These are phyloP conservation scores for Dromas ardeola DNA, from an alignment of 2,113 vertebrate genomes.

Conservation along the genomic window DNA sequence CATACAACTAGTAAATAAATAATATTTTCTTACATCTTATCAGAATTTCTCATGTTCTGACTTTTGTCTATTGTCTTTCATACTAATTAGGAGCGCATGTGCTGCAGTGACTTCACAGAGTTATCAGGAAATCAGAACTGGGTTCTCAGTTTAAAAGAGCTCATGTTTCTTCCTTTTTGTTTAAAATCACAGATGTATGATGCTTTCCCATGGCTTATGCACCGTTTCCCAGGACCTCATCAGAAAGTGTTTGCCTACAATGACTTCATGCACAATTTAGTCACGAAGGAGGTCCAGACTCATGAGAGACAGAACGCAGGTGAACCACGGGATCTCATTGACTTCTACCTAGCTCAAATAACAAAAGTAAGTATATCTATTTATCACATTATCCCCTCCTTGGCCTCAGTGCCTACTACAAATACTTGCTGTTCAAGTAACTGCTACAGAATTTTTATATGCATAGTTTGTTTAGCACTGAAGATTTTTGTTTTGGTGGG, in stretches of 20 bases:
- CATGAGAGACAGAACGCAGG: not conserved
- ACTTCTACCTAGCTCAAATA: constrained; percentile 67
- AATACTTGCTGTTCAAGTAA: not conserved
- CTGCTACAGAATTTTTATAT: not conserved
- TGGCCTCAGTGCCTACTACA: not conserved
- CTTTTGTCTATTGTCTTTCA: not conserved
- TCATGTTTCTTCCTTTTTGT: not conserved
- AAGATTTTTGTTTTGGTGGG: not conserved
- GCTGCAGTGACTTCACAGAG: not conserved
- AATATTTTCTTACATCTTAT: not conserved
- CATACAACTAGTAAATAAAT: not conserved
- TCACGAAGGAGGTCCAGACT: constrained; percentile 22
- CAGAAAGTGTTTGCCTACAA: constrained; percentile 49
- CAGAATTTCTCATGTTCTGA: not conserved
- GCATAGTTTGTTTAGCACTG: not conserved
- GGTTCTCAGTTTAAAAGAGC: not conserved
- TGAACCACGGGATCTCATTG: constrained; percentile 55
- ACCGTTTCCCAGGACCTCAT: constrained; percentile 57
- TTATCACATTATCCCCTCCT: not conserved
- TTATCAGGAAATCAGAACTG: not conserved
- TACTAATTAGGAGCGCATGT: not conserved
- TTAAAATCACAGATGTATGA: constrained; percentile 54
- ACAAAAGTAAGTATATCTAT: constrained; percentile 40
- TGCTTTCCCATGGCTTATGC: constrained; percentile 58
- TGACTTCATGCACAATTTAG: constrained; percentile 8